Percentiles rank a stretch among this genome's conserved stretches.
phyloP scores from a whole-genome alignment of 2,113 vertebrate species.

The Notarius lentiginosus region DNA sequence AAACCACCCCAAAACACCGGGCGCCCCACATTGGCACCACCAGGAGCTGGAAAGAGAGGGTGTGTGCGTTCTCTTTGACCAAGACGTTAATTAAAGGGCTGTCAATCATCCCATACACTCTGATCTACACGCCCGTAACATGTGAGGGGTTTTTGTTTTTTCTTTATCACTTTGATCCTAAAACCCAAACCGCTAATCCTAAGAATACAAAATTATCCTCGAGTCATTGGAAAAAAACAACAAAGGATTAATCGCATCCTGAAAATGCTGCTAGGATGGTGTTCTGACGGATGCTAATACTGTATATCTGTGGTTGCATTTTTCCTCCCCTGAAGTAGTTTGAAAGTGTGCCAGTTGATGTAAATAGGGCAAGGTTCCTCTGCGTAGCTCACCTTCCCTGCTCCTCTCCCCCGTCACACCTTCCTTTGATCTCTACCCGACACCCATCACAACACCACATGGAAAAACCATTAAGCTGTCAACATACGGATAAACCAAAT shows the following conservation, averaged over 20 bases:
- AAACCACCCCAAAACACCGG: conserved; percentile 69
- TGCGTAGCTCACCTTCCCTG: conserved; percentile 45
- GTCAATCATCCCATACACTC: conserved; percentile 63
- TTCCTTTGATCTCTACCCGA: conserved; percentile 61
- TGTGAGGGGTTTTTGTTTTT: neutral
- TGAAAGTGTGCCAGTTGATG: conserved; percentile 29
- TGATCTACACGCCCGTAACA: conserved; percentile 26
- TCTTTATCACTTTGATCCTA: neutral
- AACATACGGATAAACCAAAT: conserved; percentile 46
- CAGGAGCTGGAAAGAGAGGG: conserved; percentile 33
- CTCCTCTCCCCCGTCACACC: conserved; percentile 45
- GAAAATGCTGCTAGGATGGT: neutral
- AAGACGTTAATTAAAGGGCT: conserved; percentile 70
- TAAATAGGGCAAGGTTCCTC: conserved; percentile 32
- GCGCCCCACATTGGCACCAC: conserved; percentile 42
- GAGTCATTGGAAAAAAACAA: neutral
- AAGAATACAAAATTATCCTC: neutral
- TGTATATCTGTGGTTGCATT: neutral
- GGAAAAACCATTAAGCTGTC: conserved; percentile 58
- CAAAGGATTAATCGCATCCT: neutral
- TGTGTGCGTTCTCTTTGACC: conserved; percentile 65
- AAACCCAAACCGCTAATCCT: neutral
- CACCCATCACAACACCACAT: conserved; percentile 58
- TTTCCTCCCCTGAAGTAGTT: neutral
- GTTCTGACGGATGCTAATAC: neutral